These are phyloP conservation scores for Hyles lineata DNA, from an alignment of 2,888 invertebrate species.

Conservation along the genomic window DNA sequence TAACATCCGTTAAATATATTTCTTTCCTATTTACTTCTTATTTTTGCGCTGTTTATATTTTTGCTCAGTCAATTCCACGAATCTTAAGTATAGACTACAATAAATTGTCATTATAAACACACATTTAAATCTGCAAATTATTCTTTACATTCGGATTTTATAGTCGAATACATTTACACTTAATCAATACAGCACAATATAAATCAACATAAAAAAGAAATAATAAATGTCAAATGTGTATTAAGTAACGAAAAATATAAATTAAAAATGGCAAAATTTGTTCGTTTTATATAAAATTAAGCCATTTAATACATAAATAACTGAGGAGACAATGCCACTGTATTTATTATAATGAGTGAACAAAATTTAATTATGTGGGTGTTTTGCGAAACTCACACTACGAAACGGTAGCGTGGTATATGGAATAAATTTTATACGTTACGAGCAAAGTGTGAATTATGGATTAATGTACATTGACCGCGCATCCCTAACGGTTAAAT, in stretches of 20 bases:
- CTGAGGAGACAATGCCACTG: slow-evolving; percentile 57
- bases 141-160: not conserved
- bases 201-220: not conserved
- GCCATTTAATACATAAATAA: slow-evolving; percentile 54
- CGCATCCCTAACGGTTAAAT: not conserved
- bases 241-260: not conserved
- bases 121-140: not conserved
- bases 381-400: slow-evolving; percentile 75
- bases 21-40: too few species aligned
- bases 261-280: slow-evolving; percentile 1
- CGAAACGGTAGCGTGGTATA: slow-evolving; percentile 72
- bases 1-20: too few species aligned
- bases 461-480: not conserved
- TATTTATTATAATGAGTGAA: slow-evolving; percentile 61
- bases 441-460: not conserved
- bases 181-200: not conserved
- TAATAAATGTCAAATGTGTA: slow-evolving; percentile 5
- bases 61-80: not conserved
- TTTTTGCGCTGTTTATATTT: not conserved
- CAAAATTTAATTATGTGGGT: slow-evolving; percentile 59
- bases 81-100: not conserved
- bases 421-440: slow-evolving; percentile 50
- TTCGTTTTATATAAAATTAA: slow-evolving; percentile 47
- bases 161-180: slow-evolving; percentile 9
- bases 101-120: not conserved